Base-by-base conservation (phyloP, 2,113 vertebrate genomes). In the Falcunculus frontatus region DNA sequence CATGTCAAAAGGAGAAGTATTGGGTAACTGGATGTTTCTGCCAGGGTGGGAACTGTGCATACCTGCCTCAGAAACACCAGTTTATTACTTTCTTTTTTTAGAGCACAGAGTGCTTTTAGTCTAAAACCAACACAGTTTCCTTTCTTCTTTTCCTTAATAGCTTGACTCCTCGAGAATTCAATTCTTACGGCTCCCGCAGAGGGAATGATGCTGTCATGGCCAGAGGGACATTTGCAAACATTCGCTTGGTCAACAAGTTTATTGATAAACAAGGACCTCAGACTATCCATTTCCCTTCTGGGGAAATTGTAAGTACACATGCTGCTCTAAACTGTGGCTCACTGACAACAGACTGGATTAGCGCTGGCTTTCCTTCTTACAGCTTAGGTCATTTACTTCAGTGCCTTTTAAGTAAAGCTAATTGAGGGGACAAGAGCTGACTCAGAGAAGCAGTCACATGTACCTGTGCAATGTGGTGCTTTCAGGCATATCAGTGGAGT, bases 121-220 rank as follows among this genome's bases (percentile, higher is more conserved):
- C 12, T 60, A 22, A 81, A 77, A 59, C 4, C 11, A 74, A 37
- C 26, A 33, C 2, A 3, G 2, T 70, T 79, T 32, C 15, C 18
- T 27, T 42, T 74, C 52, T 75, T 52, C 44, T 94, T 93, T 86
- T 18, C 19, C 4, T 62, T 55, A 26, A 87, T 87, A 99, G 99
- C 6, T 90, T 99, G 84, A 98, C 97, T 50, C 98, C 99, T 30
- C 98, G 99, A 64, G 99, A 99, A 62, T 99, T 99, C 97, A 99
- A 99, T 96, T 99, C 99, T 0, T 99, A 99, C 0, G 99, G 99
- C 83, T 99, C 99, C 21, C 99, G 99, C 21, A 98, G 99, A 89
- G 99, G 99, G 7, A 99, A 99, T 1, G 99, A 99, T 9, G 99
- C 99, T 9, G 97, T 99, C 75, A 99, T 99, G 99, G 98, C 98